Conservation (phyloP, 2,113 vertebrate genomes). For the Mesembrinibis cayennensis region DNA sequence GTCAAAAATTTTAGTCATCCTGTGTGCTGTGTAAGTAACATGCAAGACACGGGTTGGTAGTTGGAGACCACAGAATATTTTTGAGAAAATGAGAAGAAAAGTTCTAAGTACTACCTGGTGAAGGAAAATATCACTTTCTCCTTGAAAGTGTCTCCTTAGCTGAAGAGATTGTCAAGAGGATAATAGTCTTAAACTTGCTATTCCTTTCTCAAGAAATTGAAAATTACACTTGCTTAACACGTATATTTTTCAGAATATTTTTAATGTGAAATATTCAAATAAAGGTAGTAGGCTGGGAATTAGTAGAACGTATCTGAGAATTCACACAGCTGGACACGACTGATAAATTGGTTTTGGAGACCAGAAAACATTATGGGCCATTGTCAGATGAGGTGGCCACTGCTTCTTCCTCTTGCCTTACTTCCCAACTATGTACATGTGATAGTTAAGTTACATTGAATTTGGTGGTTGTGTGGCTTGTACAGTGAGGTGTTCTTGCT, state of each 20-base stretch:
- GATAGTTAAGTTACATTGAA: background rate
- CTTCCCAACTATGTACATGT: background rate
- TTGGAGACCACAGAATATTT: background rate
- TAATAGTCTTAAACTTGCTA: background rate
- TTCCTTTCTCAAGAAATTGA: background rate
- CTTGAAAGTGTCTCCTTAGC: background rate
- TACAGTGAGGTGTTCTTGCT: background rate
- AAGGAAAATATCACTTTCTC: background rate
- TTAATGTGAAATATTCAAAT: background rate
- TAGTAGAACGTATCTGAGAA: background rate
- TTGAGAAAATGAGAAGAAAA: background rate
- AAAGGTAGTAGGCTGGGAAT: background rate
- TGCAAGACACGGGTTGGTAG: background rate
- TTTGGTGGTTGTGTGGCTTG: background rate
- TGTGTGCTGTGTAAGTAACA: background rate
- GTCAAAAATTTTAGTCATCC: background rate
- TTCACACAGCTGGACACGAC: background rate
- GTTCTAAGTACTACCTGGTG: background rate
- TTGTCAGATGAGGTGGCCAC: background rate
- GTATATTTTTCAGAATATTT: background rate
- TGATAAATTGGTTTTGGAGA: background rate
- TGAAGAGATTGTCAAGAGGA: background rate
- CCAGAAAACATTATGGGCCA: fast-evolving
- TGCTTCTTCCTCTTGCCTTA: background rate
- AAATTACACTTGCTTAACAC: background rate